Evolutionary conservation across 2,797 vertebrate species (phyloP), one percentile per base, ranked within the genome.

Genomic region (Cottoperca gobio): DNA sequence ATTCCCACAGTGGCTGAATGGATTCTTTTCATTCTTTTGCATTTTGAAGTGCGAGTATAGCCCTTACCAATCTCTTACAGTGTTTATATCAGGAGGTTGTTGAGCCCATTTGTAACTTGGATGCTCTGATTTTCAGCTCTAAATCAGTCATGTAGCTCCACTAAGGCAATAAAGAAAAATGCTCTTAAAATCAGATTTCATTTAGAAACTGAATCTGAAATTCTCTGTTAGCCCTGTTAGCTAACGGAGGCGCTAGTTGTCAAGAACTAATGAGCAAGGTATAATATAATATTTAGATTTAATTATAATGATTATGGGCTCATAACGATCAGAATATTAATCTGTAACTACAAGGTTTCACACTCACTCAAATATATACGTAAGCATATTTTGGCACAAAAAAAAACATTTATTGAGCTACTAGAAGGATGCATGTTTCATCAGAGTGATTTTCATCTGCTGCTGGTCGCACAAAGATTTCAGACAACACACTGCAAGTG

Each of bases 341-440:
- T n/a, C n/a, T n/a, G n/a, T n/a, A n/a, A 26, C 26, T 5, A 5
- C 26, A 26, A 26, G 26, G 26, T 26, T n/a, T 89, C 91, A 49
- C 21, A 87, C 91, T 92, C 21, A 87, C 91, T 92, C 14, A 35
- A 37, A 57, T 21, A 52, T n/a, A 89, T 81, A 94, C 94, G 93
- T 92, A 93, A 95, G 92, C 88, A 94, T 43, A 86, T 86, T 23
- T 94, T 94, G 93, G 92, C 88, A 92, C 94, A 91, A 94, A 85
- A 78, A n/a, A 21, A 92, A 75, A 76, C 78, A 91, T 94, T 95
- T 91, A 93, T 93, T 92, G 90, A 95, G 90, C 92, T 94, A 90
- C 93, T 94, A 76, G 92, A 93, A 79, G 93, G 92, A 92, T 93
- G 92, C 91, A 92, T 92, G 75, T 91, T 95, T 75, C 88, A 83